These are phyloP conservation scores for Drosophila setosimentum DNA, from an alignment of 2,888 invertebrate species.

Conservation along the genomic window DNA sequence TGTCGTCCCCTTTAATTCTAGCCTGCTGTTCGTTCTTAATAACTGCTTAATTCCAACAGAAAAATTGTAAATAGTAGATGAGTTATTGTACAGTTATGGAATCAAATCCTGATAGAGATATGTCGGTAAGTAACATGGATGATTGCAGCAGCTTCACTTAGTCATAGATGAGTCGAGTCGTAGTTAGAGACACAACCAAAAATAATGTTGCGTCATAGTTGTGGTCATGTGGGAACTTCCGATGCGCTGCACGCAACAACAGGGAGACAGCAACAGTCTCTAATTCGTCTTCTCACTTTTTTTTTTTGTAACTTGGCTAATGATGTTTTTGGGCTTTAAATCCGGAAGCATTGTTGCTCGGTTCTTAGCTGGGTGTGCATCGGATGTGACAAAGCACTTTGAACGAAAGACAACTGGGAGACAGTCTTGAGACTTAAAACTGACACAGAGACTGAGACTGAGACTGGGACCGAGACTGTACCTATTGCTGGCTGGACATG, in stretches of 20 bases:
- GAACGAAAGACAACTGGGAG: not conserved
- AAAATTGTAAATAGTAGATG: not conserved
- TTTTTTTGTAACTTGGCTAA: slow-evolving; percentile 56
- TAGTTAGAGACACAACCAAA: slow-evolving; percentile 37
- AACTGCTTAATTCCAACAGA: not conserved
- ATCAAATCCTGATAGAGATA: not conserved
- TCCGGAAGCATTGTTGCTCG: slow-evolving; percentile 62
- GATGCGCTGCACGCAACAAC: slow-evolving; percentile 42
- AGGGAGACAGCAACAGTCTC: slow-evolving; percentile 31
- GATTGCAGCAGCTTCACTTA: not conserved
- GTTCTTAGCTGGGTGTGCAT: slow-evolving; percentile 13
- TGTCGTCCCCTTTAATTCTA: not conserved
- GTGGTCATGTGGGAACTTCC: slow-evolving; percentile 73
- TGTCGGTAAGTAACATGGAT: not conserved
- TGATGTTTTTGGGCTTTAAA: slow-evolving; percentile 70
- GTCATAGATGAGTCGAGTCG: not conserved
- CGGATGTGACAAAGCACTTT: slow-evolving; percentile 69
- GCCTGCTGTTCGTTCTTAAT: not conserved
- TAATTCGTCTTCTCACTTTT: slow-evolving; percentile 42
- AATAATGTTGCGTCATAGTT: slow-evolving; percentile 76
- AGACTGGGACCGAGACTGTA: slow-evolving; percentile 21
- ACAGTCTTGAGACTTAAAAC: not conserved
- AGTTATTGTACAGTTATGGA: not conserved
- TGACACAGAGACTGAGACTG: not conserved
- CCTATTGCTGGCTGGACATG: slow-evolving; percentile 20